Percentiles rank a stretch among this genome's conserved stretches.
Evolutionary conservation across 92 coral and sea anemone genomes (phyloP).

Genomic region (Virgularia gustaviana): DNA sequence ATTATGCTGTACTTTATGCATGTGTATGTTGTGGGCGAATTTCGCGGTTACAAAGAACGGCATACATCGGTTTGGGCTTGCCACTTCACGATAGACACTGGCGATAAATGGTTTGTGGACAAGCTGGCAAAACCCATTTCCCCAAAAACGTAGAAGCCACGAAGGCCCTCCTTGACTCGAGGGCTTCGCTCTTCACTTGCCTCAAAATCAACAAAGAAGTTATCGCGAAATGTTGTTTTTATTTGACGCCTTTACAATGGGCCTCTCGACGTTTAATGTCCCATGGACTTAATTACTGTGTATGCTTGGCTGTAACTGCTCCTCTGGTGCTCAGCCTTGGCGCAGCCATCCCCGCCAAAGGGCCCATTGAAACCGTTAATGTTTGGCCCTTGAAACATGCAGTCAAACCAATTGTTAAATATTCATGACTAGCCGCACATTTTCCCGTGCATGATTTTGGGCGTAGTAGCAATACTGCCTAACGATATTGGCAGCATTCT

Average conservation of each 20-base stretch:
- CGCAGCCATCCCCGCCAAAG: neutral
- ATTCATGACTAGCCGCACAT: too few species aligned
- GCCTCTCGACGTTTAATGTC: neutral
- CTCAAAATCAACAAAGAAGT: conserved; percentile 35
- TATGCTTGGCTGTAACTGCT: neutral
- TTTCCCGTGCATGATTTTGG: too few species aligned
- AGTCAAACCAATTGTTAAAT: too few species aligned
- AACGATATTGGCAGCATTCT: too few species aligned
- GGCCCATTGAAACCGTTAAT: too few species aligned
- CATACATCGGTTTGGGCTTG: too few species aligned
- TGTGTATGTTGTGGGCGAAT: too few species aligned
- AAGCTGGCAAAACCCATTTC: neutral
- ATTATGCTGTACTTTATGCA: too few species aligned
- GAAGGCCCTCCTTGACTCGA: conserved; percentile 17
- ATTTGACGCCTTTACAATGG: neutral
- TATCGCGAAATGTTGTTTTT: conserved; percentile 34
- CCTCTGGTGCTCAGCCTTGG: neutral
- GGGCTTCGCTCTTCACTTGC: conserved; percentile 23
- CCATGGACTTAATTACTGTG: neutral
- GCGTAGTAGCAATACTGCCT: too few species aligned
- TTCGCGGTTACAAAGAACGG: too few species aligned
- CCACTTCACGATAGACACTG: neutral
- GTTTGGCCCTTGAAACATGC: too few species aligned
- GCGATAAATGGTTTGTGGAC: neutral
- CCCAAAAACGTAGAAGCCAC: neutral